Base-by-base conservation (phyloP, 2,888 invertebrate genomes). In the Athrips mouffetella region DNA sequence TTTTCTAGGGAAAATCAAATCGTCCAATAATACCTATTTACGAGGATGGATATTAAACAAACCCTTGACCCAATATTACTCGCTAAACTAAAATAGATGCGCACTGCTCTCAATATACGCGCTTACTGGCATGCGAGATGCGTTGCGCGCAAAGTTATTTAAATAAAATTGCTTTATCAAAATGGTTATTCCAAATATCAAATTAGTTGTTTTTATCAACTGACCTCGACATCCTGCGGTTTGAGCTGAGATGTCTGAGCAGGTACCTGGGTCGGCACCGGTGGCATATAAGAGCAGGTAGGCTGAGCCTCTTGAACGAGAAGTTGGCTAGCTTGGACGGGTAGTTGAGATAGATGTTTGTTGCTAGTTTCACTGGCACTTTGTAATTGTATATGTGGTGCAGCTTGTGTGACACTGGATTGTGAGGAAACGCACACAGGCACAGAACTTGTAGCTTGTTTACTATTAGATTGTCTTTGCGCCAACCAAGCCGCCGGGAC, bases 171-270 rank as follows among this genome's bases (percentile, higher is more conserved):
- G 11, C 18, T 39, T 2, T 21, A 8, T 21, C 11, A 39, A 18
- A 18, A 8, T 10, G 20, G 21, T 20, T 21, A 15, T 39, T 21
- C 11, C 21, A 21, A 21, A 15, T 8, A 20, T 18, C n/a, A 2
- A 27, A 13, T 33, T 16, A 33, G 7, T 33, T 11, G 18, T n/a
- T 37, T 5, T 18, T 18, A 10, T 20, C 8, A 37, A 51, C 88
- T 88, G 81, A 88, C 88, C 88, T 88, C 88, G 56, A 85, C 85
- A 81, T 88, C 88, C 78, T 81, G 80, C 8, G 80, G 80, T 69
- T 80, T 85, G 55, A 80, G 78, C 57, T 79, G 86, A 49, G 74
- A 59, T 50, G 65, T 55, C 45, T 68, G 63, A 52, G 60, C 11
- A 3, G 27, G 33, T 13, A 21, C 29, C 30, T 44, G 63, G 37